Conservation (phyloP, 2,797 vertebrate species). For the Cryptoblepharus egeriae region DNA sequence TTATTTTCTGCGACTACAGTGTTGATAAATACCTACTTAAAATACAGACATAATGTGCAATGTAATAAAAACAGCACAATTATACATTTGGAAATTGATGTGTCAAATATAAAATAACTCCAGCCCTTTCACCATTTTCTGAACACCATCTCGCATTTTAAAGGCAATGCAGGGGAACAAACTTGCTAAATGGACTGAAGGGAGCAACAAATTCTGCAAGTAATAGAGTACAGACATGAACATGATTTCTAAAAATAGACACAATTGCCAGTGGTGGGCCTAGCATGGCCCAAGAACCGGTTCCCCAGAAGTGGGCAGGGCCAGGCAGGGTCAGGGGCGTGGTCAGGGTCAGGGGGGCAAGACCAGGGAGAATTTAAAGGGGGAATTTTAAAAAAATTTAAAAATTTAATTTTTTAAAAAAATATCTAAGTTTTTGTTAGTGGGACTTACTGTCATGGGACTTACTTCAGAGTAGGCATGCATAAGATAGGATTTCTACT, state of each 20-base stretch:
- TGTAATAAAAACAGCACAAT: conserved; percentile 1
- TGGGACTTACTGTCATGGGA: too few relatives aligned
- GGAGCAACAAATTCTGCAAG: conserved; percentile 49
- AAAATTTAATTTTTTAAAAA: too few relatives aligned
- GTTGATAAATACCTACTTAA: not conserved
- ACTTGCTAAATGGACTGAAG: conserved; percentile 57
- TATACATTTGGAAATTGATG: conserved; percentile 22
- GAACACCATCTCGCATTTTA: conserved; percentile 61
- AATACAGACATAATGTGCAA: not conserved
- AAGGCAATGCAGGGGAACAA: conserved; percentile 66
- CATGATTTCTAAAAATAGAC: not conserved
- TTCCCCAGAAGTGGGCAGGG: too few relatives aligned
- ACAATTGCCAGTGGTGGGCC: too few relatives aligned
- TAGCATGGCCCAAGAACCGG: too few relatives aligned
- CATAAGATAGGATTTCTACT: too few relatives aligned
- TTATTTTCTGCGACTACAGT: not conserved
- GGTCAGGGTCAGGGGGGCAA: too few relatives aligned
- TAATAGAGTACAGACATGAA: conserved; percentile 5
- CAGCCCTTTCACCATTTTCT: conserved; percentile 53
- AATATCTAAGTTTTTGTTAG: too few relatives aligned
- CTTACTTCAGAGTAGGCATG: too few relatives aligned
- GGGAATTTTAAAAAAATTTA: too few relatives aligned
- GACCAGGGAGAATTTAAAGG: too few relatives aligned
- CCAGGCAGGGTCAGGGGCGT: too few relatives aligned
- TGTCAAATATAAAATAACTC: conserved; percentile 53